Base-by-base conservation (phyloP, 2,888 invertebrate genomes). In the Trimorus sp. region DNA sequence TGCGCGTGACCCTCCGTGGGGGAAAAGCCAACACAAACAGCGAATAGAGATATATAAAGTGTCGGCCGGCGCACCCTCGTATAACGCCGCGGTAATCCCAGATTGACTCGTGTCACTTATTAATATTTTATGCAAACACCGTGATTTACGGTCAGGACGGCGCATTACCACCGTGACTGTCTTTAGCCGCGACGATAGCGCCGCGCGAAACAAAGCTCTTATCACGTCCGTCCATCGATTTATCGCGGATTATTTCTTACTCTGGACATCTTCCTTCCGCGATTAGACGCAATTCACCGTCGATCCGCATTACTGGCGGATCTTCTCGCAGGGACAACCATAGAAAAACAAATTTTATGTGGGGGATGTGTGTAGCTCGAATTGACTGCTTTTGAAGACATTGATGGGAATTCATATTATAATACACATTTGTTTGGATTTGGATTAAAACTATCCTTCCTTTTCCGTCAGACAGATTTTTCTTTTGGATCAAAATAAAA, bases 91-190 rank as follows among this genome's bases (percentile, higher is more conserved):
- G 81, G 83, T 91, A 91, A 91, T 91, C 91, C 90, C 86, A 89
- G 91, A 91, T 91, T 91, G 90, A 91, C 91, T 91, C 90, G 91
- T 91, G 91, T 91, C 90, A 89, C 90, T 91, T 91, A 91, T 91
- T 91, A 91, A 91, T 91, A 91, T 91, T 91, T 91, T 91, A 91
- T 91, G 91, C 91, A 91, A 91, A 91, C 91, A 90, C 88, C 85
- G 87, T 89, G 90, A 90, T 90, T 90, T 90, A 90, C 88, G 89
- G 84, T 81, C 76, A 79, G 84, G 85, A 84, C 86, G 82, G 84
- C 80, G 86, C 84, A 85, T 88, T 86, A 86, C 80, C 56, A 68
- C 79, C 77, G 80, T 69, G 70, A 70, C 84, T 84, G 83, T 85
- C 82, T 84, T 84, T 82, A 75, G 84, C 62, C 66, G 65, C 62